phyloP scores from a whole-genome alignment of 2,113 vertebrate species.

The Triplophysa siluroides region DNA sequence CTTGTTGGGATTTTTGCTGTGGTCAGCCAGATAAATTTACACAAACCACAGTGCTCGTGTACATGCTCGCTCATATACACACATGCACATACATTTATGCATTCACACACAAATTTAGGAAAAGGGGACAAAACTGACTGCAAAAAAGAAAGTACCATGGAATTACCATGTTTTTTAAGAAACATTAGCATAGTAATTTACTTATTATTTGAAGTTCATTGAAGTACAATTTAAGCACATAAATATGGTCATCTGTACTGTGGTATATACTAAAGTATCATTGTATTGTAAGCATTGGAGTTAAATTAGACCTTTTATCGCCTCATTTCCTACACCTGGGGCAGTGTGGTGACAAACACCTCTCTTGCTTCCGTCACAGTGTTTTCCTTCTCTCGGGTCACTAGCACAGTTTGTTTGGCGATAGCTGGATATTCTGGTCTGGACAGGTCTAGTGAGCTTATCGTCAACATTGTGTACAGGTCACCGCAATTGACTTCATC shows the following conservation, averaged over 20 bases:
- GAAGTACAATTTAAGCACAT: no score
- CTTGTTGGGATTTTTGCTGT: neutral
- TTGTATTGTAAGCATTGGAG: neutral
- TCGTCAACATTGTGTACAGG: neutral
- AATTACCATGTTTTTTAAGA: neutral
- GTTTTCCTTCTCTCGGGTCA: neutral
- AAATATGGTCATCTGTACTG: no score
- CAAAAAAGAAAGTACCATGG: neutral
- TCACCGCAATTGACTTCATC: neutral
- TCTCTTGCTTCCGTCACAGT: slow-evolving; percentile 33
- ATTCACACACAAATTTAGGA: neutral
- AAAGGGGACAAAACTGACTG: neutral
- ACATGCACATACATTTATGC: neutral
- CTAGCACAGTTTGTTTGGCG: neutral
- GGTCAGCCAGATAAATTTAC: neutral
- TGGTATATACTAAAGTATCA: neutral
- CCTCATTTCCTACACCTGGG: neutral
- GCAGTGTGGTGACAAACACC: slow-evolving; percentile 24
- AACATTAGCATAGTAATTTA: no score
- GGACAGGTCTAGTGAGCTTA: neutral
- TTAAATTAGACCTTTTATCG: slow-evolving; percentile 20
- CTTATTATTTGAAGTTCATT: no score
- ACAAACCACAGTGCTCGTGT: neutral
- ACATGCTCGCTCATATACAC: neutral
- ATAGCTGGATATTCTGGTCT: slow-evolving; percentile 26